Evolutionary conservation across 2,888 invertebrate species (phyloP), one percentile per base, ranked within the genome.

Genomic region (Pseudoips prasinana): DNA sequence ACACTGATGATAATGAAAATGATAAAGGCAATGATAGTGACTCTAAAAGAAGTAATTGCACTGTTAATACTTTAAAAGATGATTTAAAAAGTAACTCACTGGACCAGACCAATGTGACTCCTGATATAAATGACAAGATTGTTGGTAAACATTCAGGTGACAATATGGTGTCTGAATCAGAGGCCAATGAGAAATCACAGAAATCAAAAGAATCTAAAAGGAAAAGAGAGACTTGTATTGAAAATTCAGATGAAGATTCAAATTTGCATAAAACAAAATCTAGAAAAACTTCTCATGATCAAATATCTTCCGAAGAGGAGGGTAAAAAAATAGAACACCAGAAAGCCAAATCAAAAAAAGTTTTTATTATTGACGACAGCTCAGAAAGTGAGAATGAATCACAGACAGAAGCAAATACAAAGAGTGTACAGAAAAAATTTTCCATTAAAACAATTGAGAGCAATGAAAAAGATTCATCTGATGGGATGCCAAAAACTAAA

Each of bases 271-370:
- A 23, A 23, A 20, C 3, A 7, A n/a, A 20, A n/a, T 20, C 2
- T 5, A n/a, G 20, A 20, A 7, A 3, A 20, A 20, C 7, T 5
- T 20, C 20, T 3, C 3, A 20, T 3, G 2, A 20, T 23, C 17
- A 14, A 22, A 17, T 14, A 8, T 24, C 9, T 9, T 7, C 2
- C 19, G 25, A 2, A 14, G 35, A 29, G 25, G 25, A 25, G 28
- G 37, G 9, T 26, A 34, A 37, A 19, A 33, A 20, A 7, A 14
- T 26, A 22, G 31, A 30, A 5, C 33, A 33, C 22, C 33, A 8
- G n/a, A 61, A 46, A 41, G n/a, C n/a, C n/a, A 60, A 46, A 40
- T 58, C 48, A 7, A 63, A 48, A 40, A 51, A 51, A 25, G 47
- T 60, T 6, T 51, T 33, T 46, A 23, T 61, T 10, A 33, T 58